These are phyloP conservation scores for Trigoniulus corallinus DNA, from an alignment of 1,140 invertebrate species.

Conservation along the genomic window DNA sequence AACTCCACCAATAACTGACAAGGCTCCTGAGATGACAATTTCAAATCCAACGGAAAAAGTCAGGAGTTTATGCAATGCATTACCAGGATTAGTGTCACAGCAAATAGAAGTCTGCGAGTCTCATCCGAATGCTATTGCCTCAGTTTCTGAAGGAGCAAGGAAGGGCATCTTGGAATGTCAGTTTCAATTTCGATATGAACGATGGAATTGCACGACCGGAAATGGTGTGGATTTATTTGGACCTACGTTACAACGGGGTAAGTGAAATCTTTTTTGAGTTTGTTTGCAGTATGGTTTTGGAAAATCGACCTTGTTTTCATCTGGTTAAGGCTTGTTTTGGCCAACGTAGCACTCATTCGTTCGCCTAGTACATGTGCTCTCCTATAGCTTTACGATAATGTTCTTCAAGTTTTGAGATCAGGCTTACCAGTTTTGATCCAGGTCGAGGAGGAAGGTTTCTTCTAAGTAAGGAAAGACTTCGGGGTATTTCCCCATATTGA, in stretches of 20 bases:
- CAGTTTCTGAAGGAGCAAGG: conserved; percentile 32
- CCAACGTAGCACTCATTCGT: no score
- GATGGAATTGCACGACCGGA: conserved; percentile 38
- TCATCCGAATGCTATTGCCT: conserved; percentile 33
- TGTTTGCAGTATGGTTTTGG: conserved; percentile 6
- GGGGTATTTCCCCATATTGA: no score
- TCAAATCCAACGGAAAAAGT: conserved; percentile 14
- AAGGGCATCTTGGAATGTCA: conserved; percentile 38
- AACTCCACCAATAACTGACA: conserved; percentile 18
- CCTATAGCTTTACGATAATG: no score
- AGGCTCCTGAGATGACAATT: conserved; percentile 5
- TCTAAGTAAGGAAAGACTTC: no score
- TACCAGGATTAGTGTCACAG: conserved; percentile 27
- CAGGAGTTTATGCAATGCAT: conserved; percentile 17
- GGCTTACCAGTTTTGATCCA: no score
- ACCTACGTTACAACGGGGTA: conserved; percentile 28
- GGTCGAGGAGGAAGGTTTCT: no score
- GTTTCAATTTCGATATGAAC: conserved; percentile 35
- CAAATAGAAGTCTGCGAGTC: conserved; percentile 34
- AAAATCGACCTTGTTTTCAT: no score
- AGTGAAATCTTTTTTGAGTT: conserved; percentile 6
- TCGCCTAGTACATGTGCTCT: no score
- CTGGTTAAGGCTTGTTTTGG: no score
- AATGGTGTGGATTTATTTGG: conserved; percentile 28
- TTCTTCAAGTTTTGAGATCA: no score